These are phyloP conservation scores for Onthophagus sagittarius DNA, from an alignment of 2,888 invertebrate species.

Conservation along the genomic window DNA sequence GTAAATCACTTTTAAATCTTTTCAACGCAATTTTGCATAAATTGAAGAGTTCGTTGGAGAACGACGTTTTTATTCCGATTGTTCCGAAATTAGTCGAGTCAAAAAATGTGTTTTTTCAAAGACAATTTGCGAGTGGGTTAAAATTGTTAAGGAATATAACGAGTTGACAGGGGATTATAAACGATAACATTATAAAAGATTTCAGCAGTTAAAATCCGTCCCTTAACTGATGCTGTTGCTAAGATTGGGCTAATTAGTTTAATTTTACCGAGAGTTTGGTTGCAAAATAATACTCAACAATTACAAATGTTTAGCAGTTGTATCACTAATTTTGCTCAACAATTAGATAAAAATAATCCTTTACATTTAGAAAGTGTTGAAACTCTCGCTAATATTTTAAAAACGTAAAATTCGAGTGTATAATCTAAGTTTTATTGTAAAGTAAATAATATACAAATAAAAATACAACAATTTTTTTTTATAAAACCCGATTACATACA, in stretches of 20 bases:
- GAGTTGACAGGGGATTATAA: constrained; percentile 75
- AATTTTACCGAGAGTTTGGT: constrained; percentile 62
- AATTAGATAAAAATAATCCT: constrained; percentile 61
- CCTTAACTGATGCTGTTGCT: constrained; percentile 51
- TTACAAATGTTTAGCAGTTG: constrained; percentile 57
- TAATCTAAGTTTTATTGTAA: not conserved
- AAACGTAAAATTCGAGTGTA: constrained; percentile 33
- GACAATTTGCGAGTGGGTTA: constrained; percentile 79
- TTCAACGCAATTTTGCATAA: constrained; percentile 70
- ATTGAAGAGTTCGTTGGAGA: constrained; percentile 73
- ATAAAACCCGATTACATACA: constrained; percentile 52
- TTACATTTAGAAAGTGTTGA: constrained; percentile 51
- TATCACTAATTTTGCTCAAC: constrained; percentile 55
- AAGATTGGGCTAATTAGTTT: constrained; percentile 56
- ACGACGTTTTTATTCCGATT: constrained; percentile 92
- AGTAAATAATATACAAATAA: not conserved
- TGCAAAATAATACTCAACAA: constrained; percentile 57
- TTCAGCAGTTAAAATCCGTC: constrained; percentile 44
- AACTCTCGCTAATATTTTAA: constrained; percentile 43
- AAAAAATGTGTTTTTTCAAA: constrained; percentile 70
- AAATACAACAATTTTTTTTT: not conserved
- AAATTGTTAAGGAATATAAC: constrained; percentile 75
- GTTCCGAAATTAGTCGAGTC: constrained; percentile 70
- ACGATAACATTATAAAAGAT: constrained; percentile 67
- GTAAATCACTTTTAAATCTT: constrained; percentile 61